Base-by-base conservation (phyloP, 2,888 invertebrate genomes). In the Athalia cordata region DNA sequence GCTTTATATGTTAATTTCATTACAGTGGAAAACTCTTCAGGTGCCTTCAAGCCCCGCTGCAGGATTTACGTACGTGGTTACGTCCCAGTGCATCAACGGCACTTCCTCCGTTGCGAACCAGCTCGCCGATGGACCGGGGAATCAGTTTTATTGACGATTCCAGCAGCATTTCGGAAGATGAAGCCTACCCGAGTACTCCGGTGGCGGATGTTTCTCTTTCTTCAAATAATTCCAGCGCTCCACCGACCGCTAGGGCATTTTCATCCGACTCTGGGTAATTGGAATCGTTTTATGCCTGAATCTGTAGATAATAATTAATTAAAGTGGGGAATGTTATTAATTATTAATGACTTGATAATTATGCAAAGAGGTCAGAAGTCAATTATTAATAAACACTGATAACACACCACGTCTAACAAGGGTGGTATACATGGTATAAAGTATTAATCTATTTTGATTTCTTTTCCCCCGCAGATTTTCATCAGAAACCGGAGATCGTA, bases 31-130 rank as follows among this genome's bases (percentile, higher is more conserved):
- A 93, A 85, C 87, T 93, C 68, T 91, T 93, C 86, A 92, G 92
- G 80, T 93, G 93, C 87, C 91, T 93, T 82, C 93, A 93, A 89
- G 91, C 92, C 11, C 93, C 93, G 75, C 89, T 93, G 82, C 89
- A 92, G 84, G 92, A 93, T 85, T 87, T 93, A 87, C 89, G 92
- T 78, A 92, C 92, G 82, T 92, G 93, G 92, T 90, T 93, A 77
- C 91, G 92, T 83, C 92, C 93, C 4, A 83, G 80, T 65, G 59
- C 65, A 77, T 59, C 72, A 61, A 78, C 84, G 5, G 81, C 83
- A 9, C 81, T 83, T 75, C 83, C 84, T 8, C 83, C 85, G 9
- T 77, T 87, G 67, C 84, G 89, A 80, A 88, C 89, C 57, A 87
- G 85, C 61, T 90, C 89, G 52, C 87, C 89, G 0, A 82, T 88